Evolutionary conservation across 2,797 vertebrate species (phyloP).

Genomic region (Buphagus erythrorhynchus): DNA sequence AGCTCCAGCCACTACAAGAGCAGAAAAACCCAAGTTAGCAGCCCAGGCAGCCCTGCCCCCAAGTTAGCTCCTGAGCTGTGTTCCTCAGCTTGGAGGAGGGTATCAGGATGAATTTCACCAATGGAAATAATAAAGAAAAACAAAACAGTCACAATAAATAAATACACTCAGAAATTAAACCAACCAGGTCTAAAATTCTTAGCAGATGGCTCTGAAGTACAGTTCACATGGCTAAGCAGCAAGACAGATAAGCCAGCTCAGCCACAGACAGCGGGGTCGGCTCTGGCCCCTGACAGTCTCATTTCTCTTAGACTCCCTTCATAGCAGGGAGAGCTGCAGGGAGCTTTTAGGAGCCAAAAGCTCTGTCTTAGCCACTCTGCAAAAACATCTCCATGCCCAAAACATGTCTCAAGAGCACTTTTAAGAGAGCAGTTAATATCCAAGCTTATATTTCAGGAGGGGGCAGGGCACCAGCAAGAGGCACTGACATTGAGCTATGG

Average conservation of each 20-base stretch:
- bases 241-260: neutral
- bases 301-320: neutral
- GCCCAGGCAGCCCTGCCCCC: too few species aligned
- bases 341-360: neutral
- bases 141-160: neutral
- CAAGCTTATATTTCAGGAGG: neutral
- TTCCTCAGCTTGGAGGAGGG: neutral
- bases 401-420: slow-evolving; percentile 16
- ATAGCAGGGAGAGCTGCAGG: neutral
- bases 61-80: neutral
- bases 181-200: slow-evolving; percentile 9
- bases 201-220: slow-evolving; percentile 22
- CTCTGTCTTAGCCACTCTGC: neutral
- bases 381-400: neutral
- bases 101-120: neutral
- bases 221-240: neutral
- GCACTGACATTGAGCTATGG: slow-evolving; percentile 10
- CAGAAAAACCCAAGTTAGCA: neutral
- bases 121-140: neutral
- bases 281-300: neutral
- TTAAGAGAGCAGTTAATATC: slow-evolving; percentile 50
- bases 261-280: neutral
- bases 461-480: neutral
- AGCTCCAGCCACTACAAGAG: neutral
- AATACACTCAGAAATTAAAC: neutral